These are phyloP conservation scores for Drosophila pegasa DNA, from an alignment of 2,888 invertebrate species.

Conservation along the genomic window DNA sequence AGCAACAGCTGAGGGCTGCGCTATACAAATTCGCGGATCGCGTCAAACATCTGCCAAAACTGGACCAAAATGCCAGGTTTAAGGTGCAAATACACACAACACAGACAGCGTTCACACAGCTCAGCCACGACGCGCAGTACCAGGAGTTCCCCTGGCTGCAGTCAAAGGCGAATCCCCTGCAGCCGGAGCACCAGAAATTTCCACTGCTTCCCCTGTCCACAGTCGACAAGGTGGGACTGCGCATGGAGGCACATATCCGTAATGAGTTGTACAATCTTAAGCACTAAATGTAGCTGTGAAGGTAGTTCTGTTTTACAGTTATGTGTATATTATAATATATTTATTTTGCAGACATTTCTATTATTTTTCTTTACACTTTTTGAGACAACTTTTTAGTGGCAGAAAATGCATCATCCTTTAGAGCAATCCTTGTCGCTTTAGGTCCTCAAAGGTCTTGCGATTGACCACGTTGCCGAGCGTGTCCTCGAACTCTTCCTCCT, in stretches of 20 bases:
- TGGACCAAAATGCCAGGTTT: constrained; percentile 74
- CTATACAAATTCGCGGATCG: constrained; percentile 79
- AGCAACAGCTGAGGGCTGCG: constrained; percentile 79
- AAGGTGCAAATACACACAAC: constrained; percentile 81
- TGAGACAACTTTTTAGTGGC: not conserved
- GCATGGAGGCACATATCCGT: constrained; percentile 72
- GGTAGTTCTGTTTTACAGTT: too few species aligned
- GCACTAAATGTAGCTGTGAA: constrained; percentile 13
- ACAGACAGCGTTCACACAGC: constrained; percentile 74
- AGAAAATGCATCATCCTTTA: constrained; percentile 84
- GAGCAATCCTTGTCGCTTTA: constrained; percentile 98
- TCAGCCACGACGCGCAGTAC: constrained; percentile 74
- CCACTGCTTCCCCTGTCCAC: constrained; percentile 75
- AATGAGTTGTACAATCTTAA: constrained; percentile 29
- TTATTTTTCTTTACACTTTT: not conserved
- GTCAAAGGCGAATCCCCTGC: constrained; percentile 10
- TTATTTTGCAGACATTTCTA: not conserved
- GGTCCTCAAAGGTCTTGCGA: constrained; percentile 98
- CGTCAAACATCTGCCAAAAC: constrained; percentile 71
- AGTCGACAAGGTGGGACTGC: constrained; percentile 69
- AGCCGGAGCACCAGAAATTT: constrained; percentile 28
- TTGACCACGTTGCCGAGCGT: constrained; percentile 99
- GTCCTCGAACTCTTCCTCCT: constrained; percentile 99
- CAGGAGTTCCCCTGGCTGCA: constrained; percentile 84
- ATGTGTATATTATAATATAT: not conserved